Evolutionary conservation across 2,113 vertebrate species (phyloP).

Genomic region (Pampusana beccarii): DNA sequence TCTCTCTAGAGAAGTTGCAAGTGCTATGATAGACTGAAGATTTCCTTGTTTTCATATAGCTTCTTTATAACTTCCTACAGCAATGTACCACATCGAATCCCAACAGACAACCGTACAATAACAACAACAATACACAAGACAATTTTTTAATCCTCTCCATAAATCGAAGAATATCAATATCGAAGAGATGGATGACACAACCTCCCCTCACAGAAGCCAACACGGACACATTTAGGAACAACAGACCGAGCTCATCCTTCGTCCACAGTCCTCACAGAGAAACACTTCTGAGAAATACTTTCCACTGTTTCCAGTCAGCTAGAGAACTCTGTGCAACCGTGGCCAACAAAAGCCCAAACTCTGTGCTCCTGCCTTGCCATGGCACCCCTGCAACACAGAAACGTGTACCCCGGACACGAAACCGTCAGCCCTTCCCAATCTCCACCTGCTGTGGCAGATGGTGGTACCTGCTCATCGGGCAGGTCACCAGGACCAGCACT

Average conservation of each 20-base stretch:
- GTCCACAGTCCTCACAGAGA: not conserved
- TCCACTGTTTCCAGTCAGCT: not conserved
- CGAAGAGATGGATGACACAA: not conserved
- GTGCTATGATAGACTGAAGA: constrained; percentile 6
- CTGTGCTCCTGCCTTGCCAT: not conserved
- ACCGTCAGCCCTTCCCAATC: not conserved
- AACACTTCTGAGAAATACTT: not conserved
- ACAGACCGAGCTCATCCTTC: not conserved
- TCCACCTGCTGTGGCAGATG: fast-evolving
- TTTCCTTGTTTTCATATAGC: constrained; percentile 14
- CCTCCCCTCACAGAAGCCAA: not conserved
- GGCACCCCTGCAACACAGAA: not conserved
- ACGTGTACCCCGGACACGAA: fast-evolving
- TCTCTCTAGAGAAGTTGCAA: constrained; percentile 11
- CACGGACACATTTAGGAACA: not conserved
- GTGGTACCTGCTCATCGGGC: not conserved
- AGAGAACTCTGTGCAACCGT: not conserved
- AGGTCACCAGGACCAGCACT: not conserved
- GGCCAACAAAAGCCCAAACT: not conserved
- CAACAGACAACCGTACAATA: constrained; percentile 26
- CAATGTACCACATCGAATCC: not conserved
- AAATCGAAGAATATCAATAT: constrained; percentile 4
- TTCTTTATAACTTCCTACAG: constrained; percentile 25
- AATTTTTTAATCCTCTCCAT: constrained; percentile 17
- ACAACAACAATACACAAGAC: not conserved